These are phyloP conservation scores for Nipponia nippon DNA, from an alignment of 2,113 vertebrate genomes.

Conservation along the genomic window DNA sequence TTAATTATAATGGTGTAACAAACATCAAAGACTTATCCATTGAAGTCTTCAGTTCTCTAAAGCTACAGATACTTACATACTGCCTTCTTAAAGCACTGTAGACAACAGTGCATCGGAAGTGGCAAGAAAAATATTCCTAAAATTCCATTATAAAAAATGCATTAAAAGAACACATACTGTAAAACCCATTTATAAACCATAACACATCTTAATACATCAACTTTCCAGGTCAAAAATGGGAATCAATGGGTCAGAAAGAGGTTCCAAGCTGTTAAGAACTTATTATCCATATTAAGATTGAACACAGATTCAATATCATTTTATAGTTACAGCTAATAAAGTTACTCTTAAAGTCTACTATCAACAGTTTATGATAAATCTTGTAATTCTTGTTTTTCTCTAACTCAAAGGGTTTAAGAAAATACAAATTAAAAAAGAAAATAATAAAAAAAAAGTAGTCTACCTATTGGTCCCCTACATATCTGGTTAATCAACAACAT, in stretches of 20 bases:
- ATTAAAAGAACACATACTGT: not conserved
- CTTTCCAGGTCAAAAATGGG: not conserved
- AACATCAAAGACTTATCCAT: not conserved
- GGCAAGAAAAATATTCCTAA: not conserved
- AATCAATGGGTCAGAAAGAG: not conserved
- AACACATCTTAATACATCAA: not conserved
- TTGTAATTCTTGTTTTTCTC: not conserved
- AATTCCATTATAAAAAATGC: not conserved
- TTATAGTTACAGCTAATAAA: not conserved
- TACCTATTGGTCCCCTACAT: not conserved
- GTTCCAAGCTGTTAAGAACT: not conserved
- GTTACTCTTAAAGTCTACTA: not conserved
- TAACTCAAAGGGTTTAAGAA: not conserved
- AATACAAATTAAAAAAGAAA: not conserved
- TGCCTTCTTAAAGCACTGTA: not conserved
- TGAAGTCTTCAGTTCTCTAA: not conserved
- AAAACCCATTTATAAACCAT: not conserved
- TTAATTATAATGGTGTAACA: not conserved
- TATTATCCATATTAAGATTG: not conserved
- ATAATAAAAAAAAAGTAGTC: not conserved
- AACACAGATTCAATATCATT: not conserved
- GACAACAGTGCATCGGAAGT: not conserved
- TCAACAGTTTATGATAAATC: not conserved
- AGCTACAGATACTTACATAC: not conserved
- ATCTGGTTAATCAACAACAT: not conserved